A percentile compares a stretch with the other conserved stretches of the same genome.
Evolutionary conservation across 2,888 invertebrate species (phyloP).

Genomic region (Lepidocyrtinus sp.): DNA sequence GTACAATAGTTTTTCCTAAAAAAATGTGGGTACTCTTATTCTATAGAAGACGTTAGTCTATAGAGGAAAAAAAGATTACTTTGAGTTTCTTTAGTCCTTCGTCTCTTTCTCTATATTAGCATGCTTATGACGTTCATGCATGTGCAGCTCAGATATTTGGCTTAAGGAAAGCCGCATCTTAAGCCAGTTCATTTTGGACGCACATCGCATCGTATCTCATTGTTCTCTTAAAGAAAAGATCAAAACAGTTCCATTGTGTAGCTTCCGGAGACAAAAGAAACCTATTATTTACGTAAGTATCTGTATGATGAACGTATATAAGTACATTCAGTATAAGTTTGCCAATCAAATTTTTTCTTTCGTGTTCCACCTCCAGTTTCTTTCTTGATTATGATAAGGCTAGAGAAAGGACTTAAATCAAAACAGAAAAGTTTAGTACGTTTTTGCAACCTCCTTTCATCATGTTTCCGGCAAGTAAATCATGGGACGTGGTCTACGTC

Average conservation of each 20-base stretch:
- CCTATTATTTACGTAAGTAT: background rate
- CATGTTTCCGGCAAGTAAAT: conserved; percentile 7
- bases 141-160: conserved; percentile 57
- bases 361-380: conserved; percentile 13
- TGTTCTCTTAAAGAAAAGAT: conserved; percentile 47
- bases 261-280: background rate
- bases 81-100: background rate
- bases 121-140: conserved; percentile 43
- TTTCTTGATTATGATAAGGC: conserved; percentile 24
- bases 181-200: conserved; percentile 54
- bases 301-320: background rate
- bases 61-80: conserved; percentile 4
- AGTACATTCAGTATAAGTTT: conserved; percentile 42
- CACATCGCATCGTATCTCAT: conserved; percentile 14
- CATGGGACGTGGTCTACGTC: too few relatives aligned
- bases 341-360: conserved; percentile 53
- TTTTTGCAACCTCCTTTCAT: background rate
- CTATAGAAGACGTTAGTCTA: background rate
- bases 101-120: background rate
- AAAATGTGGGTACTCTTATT: background rate
- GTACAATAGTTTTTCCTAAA: background rate
- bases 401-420: conserved; percentile 1
- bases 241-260: conserved; percentile 47
- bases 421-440: background rate
- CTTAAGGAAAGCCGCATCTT: conserved; percentile 56